Evolutionary conservation across 2,113 vertebrate species (phyloP), one percentile per base, ranked within the genome.

Genomic region (Microtus pennsylvanicus): DNA sequence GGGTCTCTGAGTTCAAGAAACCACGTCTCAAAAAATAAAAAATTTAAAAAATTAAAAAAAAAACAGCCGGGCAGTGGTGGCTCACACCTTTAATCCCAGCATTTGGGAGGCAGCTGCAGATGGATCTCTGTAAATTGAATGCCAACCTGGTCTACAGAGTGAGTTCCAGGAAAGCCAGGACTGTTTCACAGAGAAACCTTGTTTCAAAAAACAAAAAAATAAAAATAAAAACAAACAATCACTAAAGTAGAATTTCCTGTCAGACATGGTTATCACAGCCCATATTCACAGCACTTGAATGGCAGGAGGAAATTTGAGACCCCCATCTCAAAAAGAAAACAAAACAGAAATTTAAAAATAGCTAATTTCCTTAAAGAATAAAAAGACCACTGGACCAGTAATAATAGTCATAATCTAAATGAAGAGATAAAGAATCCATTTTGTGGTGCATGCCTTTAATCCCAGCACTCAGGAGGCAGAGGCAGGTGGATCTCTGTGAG

Each of bases 241-340:
- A 81, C n/a, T 7, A 74, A 63, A 42, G 75, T 63, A 9, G 28
- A 74, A 58, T 75, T 42, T 89, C 50, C n/a, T 74, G 4, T 24
- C 50, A 88, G 50, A 35, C 87, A 52, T 74, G 24, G 7, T 30
- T 58, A 52, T 28, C 10, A 50, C 24, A 58, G 50, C 35, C 87
- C 17, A 14, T 58, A 89, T 74, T 89, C 50, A 89, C 24, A 89
- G 14, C 35, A 38, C n/a, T 74, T 89, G 26, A 30, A 74, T 17
- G 35, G n/a, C n/a, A 75, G 16, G 35, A 88, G 33, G 74, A 42
- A 28, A 10, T 17, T 83, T 94, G 35, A 94, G 22, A 88, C 70
- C n/a, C n/a, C 72, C 87, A 86, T 96, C 47, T 88, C 67, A 74
- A 92, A 93, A 87, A 86, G 45, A 89, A 96, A 63, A 96, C 11